Conservation (phyloP, 1,140 invertebrate genomes). For the Rhizoglyphus robini region DNA sequence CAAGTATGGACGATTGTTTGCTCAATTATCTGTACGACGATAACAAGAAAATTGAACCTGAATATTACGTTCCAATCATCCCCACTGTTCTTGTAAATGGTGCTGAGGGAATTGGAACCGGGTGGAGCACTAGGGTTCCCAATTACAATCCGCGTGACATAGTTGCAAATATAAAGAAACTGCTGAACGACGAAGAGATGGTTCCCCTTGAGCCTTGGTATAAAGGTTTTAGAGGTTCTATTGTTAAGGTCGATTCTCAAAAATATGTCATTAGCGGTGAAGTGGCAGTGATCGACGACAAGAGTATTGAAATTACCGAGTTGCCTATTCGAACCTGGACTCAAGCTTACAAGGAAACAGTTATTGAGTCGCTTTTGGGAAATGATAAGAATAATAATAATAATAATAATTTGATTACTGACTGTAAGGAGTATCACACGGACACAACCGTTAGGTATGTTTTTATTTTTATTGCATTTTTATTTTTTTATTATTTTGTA, state of each 20-base stretch:
- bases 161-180: slow-evolving; percentile 60
- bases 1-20: slow-evolving; percentile 74
- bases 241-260: slow-evolving; percentile 57
- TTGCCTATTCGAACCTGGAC: slow-evolving; percentile 89
- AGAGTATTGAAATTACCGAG: slow-evolving; percentile 82
- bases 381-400: slow-evolving; percentile 69
- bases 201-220: slow-evolving; percentile 73
- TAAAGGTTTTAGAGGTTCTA: slow-evolving; percentile 75
- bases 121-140: slow-evolving; percentile 95
- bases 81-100: slow-evolving; percentile 96
- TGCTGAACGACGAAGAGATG: slow-evolving; percentile 69
- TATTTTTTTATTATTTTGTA: neutral
- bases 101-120: slow-evolving; percentile 94
- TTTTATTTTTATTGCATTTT: neutral
- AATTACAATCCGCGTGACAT: slow-evolving; percentile 92
- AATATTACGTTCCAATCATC: slow-evolving; percentile 86
- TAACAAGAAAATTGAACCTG: slow-evolving; percentile 80
- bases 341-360: slow-evolving; percentile 86
- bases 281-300: slow-evolving; percentile 59
- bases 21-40: slow-evolving; percentile 83
- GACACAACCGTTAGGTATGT: slow-evolving; percentile 39
- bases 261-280: slow-evolving; percentile 71
- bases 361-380: slow-evolving; percentile 71
- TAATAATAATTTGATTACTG: slow-evolving; percentile 57
- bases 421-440: slow-evolving; percentile 86